Evolutionary conservation across 2,797 vertebrate genomes (phyloP).

Genomic region (Cirrhinus molitorella): DNA sequence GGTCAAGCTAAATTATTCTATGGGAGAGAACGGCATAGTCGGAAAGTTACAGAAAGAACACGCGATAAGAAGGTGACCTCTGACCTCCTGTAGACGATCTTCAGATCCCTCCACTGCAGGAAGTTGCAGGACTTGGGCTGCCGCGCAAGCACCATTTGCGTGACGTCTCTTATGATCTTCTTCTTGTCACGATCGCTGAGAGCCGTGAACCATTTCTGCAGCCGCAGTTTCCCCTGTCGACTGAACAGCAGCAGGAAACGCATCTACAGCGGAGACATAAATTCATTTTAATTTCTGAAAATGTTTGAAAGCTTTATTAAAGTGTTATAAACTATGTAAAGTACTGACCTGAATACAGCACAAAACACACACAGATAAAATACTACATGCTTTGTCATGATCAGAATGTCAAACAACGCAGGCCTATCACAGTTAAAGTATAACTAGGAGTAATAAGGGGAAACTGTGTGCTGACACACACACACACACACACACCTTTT

Average conservation of each 20-base stretch:
- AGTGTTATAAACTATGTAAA: background rate
- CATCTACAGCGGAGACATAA: constrained; percentile 78
- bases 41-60: background rate
- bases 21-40: background rate
- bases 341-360: background rate
- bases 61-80: constrained; percentile 11
- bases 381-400: background rate
- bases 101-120: constrained; percentile 94
- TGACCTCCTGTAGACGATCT: constrained; percentile 93
- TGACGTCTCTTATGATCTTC: constrained; percentile 92
- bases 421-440: constrained; percentile 21
- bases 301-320: constrained; percentile 2
- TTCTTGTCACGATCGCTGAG: constrained; percentile 91
- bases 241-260: constrained; percentile 96
- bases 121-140: constrained; percentile 91
- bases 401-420: constrained; percentile 4
- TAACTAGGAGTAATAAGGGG: constrained; percentile 19
- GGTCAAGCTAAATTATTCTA: constrained; percentile 3
- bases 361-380: background rate
- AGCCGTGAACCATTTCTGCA: constrained; percentile 95
- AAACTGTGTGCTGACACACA: background rate
- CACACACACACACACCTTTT: background rate
- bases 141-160: constrained; percentile 87
- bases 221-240: constrained; percentile 93
- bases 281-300: background rate